These are phyloP conservation scores for Drosophila formosana DNA, from an alignment of 2,888 invertebrate species.

Conservation along the genomic window DNA sequence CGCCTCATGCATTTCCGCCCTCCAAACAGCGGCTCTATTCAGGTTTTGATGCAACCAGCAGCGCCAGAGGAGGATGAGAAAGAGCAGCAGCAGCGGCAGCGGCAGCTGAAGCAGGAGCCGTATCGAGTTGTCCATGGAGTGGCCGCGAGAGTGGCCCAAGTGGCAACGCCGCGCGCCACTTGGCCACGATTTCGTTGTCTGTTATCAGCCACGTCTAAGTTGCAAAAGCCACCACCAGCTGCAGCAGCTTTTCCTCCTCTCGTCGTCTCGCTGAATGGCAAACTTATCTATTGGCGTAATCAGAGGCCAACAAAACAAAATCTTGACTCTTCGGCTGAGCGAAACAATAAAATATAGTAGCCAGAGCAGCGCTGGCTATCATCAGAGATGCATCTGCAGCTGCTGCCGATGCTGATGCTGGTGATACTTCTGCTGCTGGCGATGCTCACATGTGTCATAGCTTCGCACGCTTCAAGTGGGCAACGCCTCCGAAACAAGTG, in stretches of 20 bases:
- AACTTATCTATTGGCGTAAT: constrained; percentile 67
- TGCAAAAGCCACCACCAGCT: constrained; percentile 16
- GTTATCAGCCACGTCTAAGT: constrained; percentile 54
- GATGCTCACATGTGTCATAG: constrained; percentile 53
- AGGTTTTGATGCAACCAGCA: constrained; percentile 28
- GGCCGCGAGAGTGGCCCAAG: constrained; percentile 61
- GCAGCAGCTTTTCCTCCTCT: neutral
- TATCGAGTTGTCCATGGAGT: constrained; percentile 61
- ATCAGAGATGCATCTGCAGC: constrained; percentile 49
- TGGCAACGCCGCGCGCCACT: constrained; percentile 56
- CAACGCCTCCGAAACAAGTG: constrained; percentile 70
- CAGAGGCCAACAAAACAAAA: constrained; percentile 43
- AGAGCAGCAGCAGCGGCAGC: neutral
- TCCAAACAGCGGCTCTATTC: constrained; percentile 57
- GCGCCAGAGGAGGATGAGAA: neutral
- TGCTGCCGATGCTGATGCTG: constrained; percentile 30
- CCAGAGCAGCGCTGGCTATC: constrained; percentile 41
- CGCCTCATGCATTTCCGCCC: constrained; percentile 61
- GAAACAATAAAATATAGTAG: constrained; percentile 18
- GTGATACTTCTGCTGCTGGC: constrained; percentile 36
- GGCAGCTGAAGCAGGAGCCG: neutral
- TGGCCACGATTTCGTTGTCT: constrained; percentile 72
- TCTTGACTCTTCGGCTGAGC: constrained; percentile 55
- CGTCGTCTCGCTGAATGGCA: neutral
- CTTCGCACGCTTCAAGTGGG: constrained; percentile 63